Evolutionary conservation across 2,113 vertebrate species (phyloP), one percentile per base, ranked within the genome.

Genomic region (Gopherus flavomarginatus): DNA sequence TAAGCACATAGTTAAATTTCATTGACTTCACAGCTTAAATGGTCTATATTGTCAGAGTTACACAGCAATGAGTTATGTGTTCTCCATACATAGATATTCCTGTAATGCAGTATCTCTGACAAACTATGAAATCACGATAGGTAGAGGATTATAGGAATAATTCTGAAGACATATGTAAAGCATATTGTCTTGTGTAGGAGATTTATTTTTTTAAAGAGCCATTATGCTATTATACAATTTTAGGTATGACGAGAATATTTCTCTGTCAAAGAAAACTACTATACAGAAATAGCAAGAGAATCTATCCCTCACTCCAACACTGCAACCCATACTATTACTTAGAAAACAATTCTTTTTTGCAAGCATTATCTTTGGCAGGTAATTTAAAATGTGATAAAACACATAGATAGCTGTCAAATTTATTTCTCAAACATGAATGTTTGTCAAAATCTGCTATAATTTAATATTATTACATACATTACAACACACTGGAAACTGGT

Each of bases 21-120:
- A 87, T 2, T 3, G 52, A 54, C 31, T 79, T 90, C 49, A 27
- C 14, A 72, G 24, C 6, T 53, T 82, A 72, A 38, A 54, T 3
- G 78, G 17, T 69, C 11, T 49, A 8, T 24, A 1, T 83, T 83
- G 84, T 56, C 56, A 54, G 52, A 42, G 90, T 2, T 86, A 19
- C 6, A 84, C 11, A 77, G 69, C 56, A 27, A 81, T 3, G 5
- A 90, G 90, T 85, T 56, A 2, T 17, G 42, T 77, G 56, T 62
- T 83, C 11, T 65, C 62, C 42, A 53, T 2, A n/a, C 0, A 75
- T 2, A 83, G 1, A 22, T 31, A 44, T 57, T 16, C 62, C 49
- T 1, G 13, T 75, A 65, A 77, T 26, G 38, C 24, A 77, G 42
- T 75, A 12, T 54, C 50, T 84, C 87, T 84, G 65, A 80, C 65